phyloP scores from a whole-genome alignment of 2,888 invertebrate genomes.

The Plebejus argus region DNA sequence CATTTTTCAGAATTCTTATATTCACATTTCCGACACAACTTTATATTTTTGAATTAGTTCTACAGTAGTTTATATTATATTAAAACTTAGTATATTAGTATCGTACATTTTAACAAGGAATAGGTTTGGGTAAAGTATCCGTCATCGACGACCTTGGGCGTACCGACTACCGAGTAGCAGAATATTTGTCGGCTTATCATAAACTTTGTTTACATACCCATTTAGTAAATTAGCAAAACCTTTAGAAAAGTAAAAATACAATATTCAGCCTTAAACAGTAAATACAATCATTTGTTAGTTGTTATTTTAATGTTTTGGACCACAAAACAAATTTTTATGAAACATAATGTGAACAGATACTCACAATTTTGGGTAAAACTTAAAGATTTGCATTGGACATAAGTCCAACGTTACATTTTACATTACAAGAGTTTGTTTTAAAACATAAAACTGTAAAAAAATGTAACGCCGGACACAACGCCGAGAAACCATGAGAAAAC shows the following conservation, averaged over 20 bases:
- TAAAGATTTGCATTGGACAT: constrained; percentile 56
- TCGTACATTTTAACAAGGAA: background rate
- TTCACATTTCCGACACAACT: background rate
- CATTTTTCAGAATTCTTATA: background rate
- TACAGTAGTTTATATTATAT: background rate
- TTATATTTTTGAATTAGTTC: background rate
- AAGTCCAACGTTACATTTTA: constrained; percentile 67
- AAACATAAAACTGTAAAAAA: constrained; percentile 62
- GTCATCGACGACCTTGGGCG: constrained; percentile 49
- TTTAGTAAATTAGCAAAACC: background rate
- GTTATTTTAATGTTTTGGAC: background rate
- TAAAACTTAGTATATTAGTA: background rate
- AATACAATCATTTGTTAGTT: background rate
- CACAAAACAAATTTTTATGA: background rate
- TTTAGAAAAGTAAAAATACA: background rate
- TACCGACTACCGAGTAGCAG: constrained; percentile 30
- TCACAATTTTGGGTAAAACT: constrained; percentile 60
- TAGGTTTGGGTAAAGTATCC: constrained; percentile 34
- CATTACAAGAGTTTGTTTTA: constrained; percentile 60
- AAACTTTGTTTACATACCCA: constrained; percentile 23
- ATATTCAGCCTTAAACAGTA: background rate
- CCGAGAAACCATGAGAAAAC: constrained; percentile 80
- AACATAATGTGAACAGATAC: constrained; percentile 46
- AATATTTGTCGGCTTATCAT: constrained; percentile 32
- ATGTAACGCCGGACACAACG: constrained; percentile 76